phyloP scores from a whole-genome alignment of 92 coral and sea anemone species.

The Zoanthus gigantus region DNA sequence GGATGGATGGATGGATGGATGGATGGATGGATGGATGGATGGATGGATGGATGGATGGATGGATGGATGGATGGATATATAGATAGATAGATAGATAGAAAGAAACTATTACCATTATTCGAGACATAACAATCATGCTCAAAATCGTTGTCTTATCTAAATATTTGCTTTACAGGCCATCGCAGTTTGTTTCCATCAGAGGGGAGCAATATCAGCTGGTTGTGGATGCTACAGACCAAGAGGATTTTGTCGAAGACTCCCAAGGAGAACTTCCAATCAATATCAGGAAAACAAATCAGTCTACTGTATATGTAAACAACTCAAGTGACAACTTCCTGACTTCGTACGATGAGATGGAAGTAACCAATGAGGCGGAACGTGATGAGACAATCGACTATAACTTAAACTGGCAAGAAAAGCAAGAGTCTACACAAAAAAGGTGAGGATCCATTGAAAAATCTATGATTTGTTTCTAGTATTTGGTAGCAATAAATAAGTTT shows the following conservation, averaged over 20 bases:
- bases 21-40: too few relatives aligned
- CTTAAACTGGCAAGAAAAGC: constrained; percentile 60
- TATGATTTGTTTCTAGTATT: not conserved
- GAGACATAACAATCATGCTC: too few relatives aligned
- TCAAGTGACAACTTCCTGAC: constrained; percentile 62
- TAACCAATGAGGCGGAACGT: constrained; percentile 79
- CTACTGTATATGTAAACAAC: not conserved
- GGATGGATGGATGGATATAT: too few relatives aligned
- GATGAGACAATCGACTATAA: constrained; percentile 97
- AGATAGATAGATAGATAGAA: too few relatives aligned
- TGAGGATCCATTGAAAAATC: not conserved
- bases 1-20: too few relatives aligned
- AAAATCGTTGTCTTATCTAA: not conserved
- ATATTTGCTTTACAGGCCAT: constrained; percentile 52
- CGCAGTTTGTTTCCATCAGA: constrained; percentile 69
- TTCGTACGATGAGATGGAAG: constrained; percentile 72
- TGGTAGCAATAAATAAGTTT: not conserved
- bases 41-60: too few relatives aligned
- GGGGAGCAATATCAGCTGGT: constrained; percentile 73
- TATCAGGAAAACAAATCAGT: not conserved
- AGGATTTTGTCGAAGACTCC: constrained; percentile 49
- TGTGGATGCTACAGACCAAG: constrained; percentile 67
- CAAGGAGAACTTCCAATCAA: not conserved
- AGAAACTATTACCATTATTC: too few relatives aligned
- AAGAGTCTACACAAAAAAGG: constrained; percentile 26